Evolutionary conservation across 2,888 invertebrate species (phyloP).

Genomic region (Amblyteles armatorius): DNA sequence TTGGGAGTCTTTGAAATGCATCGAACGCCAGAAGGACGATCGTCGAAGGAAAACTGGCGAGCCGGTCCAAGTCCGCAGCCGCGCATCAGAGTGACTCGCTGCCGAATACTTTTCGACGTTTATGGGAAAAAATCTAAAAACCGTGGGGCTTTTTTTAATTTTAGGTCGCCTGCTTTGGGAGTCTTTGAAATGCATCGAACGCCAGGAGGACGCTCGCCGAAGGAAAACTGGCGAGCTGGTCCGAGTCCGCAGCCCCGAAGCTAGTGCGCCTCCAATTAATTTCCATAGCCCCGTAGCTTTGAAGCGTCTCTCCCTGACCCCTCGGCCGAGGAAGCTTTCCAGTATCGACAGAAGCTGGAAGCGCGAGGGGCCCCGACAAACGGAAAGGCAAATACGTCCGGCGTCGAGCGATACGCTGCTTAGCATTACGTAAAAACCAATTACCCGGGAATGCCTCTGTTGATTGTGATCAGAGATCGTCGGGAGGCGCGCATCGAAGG

Average conservation of each 20-base stretch:
- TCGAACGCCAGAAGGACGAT: background rate
- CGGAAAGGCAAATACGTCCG: slow-evolving; percentile 69
- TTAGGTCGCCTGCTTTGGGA: background rate
- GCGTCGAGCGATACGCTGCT: slow-evolving; percentile 74
- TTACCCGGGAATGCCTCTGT: slow-evolving; percentile 82
- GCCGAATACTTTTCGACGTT: no score
- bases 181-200: background rate
- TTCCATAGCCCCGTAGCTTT: slow-evolving; percentile 59
- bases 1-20: no score
- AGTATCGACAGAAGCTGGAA: slow-evolving; percentile 50
- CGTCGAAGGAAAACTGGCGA: slow-evolving; percentile 41
- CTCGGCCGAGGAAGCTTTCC: slow-evolving; percentile 29
- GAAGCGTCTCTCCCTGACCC: slow-evolving; percentile 41
- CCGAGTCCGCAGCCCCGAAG: slow-evolving; percentile 52
- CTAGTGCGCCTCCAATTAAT: slow-evolving; percentile 67
- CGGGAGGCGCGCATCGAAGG: slow-evolving; percentile 26
- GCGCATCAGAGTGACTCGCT: no score
- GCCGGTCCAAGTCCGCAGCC: no score
- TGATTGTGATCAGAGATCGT: slow-evolving; percentile 77
- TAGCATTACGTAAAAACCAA: slow-evolving; percentile 84
- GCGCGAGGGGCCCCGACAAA: slow-evolving; percentile 34
- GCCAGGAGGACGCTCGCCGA: background rate
- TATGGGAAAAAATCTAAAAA: no score
- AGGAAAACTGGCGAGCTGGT: slow-evolving; percentile 27
- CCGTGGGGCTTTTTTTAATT: no score